These are phyloP conservation scores for Venustaconcha ellipsiformis DNA, from an alignment of 1,140 invertebrate species.

Conservation along the genomic window DNA sequence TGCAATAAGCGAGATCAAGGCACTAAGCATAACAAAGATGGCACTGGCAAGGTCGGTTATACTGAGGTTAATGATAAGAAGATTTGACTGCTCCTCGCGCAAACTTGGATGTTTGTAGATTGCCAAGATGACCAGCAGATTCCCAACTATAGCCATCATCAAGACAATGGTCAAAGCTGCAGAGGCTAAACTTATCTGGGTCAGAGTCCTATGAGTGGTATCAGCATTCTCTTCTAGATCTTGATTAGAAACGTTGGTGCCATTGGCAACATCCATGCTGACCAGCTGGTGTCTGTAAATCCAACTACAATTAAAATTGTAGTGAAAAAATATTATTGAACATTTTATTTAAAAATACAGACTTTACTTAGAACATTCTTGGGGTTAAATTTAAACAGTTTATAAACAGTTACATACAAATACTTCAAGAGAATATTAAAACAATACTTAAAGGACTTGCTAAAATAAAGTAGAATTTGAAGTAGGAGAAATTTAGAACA, in stretches of 20 bases:
- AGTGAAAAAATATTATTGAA: too few species aligned
- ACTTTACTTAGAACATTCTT: too few species aligned
- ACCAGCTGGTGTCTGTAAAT: too few species aligned
- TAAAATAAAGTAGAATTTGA: too few species aligned
- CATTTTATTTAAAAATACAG: too few species aligned
- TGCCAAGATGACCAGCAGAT: slow-evolving; percentile 55
- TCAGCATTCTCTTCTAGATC: background rate
- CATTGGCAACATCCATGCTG: too few species aligned
- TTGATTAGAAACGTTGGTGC: background rate
- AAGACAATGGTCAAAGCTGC: slow-evolving; percentile 44
- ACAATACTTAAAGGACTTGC: too few species aligned
- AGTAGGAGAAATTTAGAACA: too few species aligned
- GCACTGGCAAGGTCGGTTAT: slow-evolving; percentile 61
- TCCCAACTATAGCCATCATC: slow-evolving; percentile 52
- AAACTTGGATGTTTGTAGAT: slow-evolving; percentile 38
- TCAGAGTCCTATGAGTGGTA: slow-evolving; percentile 3
- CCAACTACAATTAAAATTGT: too few species aligned
- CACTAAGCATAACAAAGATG: slow-evolving; percentile 57
- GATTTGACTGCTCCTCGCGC: slow-evolving; percentile 52
- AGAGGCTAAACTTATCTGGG: slow-evolving; percentile 29
- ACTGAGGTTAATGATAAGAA: slow-evolving; percentile 62
- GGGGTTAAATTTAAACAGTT: too few species aligned
- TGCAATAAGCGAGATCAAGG: slow-evolving; percentile 39
- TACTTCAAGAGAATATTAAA: too few species aligned
- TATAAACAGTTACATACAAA: too few species aligned